Base-by-base conservation (phyloP, 2,888 invertebrate species). In the Fabriciana adippe region DNA sequence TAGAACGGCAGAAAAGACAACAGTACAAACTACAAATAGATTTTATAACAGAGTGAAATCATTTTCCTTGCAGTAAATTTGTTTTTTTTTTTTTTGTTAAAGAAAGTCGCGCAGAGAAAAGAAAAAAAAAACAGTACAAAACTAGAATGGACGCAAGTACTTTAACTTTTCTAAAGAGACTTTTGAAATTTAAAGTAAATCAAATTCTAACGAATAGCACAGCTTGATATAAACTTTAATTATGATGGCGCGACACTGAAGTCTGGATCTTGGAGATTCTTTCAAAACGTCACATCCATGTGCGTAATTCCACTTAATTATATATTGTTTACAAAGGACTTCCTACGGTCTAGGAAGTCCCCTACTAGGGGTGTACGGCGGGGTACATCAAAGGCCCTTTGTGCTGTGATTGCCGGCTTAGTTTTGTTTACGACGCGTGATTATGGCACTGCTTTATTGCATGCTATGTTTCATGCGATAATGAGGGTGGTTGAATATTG, bases 311-410 rank as follows among this genome's bases (percentile, higher is more conserved):
- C 53, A 63, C 56, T 68, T 66, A 66, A 69, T 69, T 66, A 66
- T 53, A 66, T 69, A 66, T 66, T 66, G 69, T 66, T 69, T 66
- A 56, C 57, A 62, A 55, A 62, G 66, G 66, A 35, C 41, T 48
- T 51, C 56, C 63, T 55, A 26, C 61, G 48, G 55, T 57, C 47
- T 47, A 26, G 26, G 21, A n/a, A 47, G 57, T 47, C 57, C 47
- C 47, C 31, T n/a, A 45, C 6, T 2, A n/a, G 41, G 8, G 35
- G 51, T 15, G 54, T 50, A 26, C 11, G 50, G 60, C 48, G 15
- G 65, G 68, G 65, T n/a, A 68, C 62, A 69, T 69, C 69, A 69
- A 69, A 69, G 66, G 8, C 54, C 55, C 59, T 66, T 66, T 66
- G 57, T 57, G 35, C 65, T 41, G 35, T 41, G 60, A 60, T 55